A percentile compares a stretch with the other conserved stretches of the same genome.
Evolutionary conservation across 2,888 invertebrate genomes (phyloP).

Genomic region (Desoria tigrina): DNA sequence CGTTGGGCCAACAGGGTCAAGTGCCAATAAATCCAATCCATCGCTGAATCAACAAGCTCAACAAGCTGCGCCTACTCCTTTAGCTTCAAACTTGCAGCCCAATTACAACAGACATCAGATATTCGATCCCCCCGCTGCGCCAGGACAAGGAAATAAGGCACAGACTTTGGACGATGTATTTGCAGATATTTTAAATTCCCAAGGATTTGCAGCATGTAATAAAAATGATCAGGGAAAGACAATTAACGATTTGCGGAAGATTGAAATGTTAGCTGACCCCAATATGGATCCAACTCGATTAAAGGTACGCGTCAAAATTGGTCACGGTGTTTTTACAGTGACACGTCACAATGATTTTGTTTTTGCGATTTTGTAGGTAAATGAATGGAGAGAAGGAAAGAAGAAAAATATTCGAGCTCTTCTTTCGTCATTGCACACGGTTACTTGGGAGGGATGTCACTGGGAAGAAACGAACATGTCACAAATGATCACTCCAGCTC

Average conservation of each 20-base stretch:
- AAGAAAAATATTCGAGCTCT: slow-evolving; percentile 94
- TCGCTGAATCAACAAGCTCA: slow-evolving; percentile 25
- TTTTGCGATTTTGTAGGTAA: slow-evolving; percentile 62
- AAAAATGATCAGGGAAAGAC: slow-evolving; percentile 34
- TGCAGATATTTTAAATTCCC: slow-evolving; percentile 48
- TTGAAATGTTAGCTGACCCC: slow-evolving; percentile 40
- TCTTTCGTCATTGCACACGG: slow-evolving; percentile 87
- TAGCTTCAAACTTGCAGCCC: slow-evolving; percentile 22
- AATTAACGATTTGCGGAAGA: slow-evolving; percentile 49
- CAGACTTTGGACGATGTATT: slow-evolving; percentile 49
- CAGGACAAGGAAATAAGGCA: slow-evolving; percentile 27
- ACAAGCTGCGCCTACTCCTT: background rate
- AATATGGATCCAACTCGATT: slow-evolving; percentile 44
- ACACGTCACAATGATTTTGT: background rate
- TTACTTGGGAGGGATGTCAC: slow-evolving; percentile 88
- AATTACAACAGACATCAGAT: slow-evolving; percentile 41
- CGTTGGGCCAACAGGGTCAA: slow-evolving; percentile 11
- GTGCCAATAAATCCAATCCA: slow-evolving; percentile 39
- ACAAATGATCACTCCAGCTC: slow-evolving; percentile 82
- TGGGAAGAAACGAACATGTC: slow-evolving; percentile 95
- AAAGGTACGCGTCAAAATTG: slow-evolving; percentile 32
- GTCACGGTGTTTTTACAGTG: no score
- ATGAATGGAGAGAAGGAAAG: slow-evolving; percentile 85
- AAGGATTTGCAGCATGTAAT: slow-evolving; percentile 44
- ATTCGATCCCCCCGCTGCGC: slow-evolving; percentile 31